These are phyloP conservation scores for Emydura subglobosa DNA, from an alignment of 2,113 vertebrate species.

Conservation along the genomic window DNA sequence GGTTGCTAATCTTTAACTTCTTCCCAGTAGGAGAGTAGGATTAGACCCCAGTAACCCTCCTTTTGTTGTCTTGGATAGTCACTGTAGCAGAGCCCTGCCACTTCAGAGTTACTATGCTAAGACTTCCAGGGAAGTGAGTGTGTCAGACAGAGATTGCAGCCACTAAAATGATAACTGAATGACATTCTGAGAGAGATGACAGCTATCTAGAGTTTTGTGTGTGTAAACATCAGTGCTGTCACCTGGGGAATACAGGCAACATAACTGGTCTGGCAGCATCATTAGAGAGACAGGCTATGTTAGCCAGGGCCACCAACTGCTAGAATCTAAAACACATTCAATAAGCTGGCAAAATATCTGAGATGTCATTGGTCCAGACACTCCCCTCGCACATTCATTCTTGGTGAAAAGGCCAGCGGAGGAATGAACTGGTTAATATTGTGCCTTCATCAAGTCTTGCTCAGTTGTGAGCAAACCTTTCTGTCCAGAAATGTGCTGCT, in stretches of 20 bases:
- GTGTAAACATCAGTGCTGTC: background rate
- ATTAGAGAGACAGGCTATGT: background rate
- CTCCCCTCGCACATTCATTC: background rate
- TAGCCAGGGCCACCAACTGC: background rate
- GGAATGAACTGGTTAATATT: background rate
- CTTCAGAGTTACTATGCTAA: background rate
- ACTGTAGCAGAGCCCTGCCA: background rate
- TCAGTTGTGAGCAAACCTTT: slow-evolving; percentile 3
- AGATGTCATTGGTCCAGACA: slow-evolving; percentile 5
- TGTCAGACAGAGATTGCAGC: background rate
- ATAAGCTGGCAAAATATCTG: background rate
- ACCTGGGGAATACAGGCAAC: accelerated
- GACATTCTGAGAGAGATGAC: background rate
- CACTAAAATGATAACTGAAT: background rate
- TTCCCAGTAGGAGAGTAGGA: background rate
- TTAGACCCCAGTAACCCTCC: background rate
- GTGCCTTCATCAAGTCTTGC: background rate
- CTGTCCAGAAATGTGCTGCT: background rate
- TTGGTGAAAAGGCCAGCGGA: slow-evolving; percentile 3
- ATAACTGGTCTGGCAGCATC: background rate
- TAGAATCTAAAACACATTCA: background rate
- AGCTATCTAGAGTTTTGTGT: background rate
- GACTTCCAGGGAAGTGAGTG: background rate
- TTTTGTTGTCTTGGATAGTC: background rate
- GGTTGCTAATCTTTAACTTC: slow-evolving; percentile 13